Percentiles rank a stretch among this genome's conserved stretches.
These are phyloP conservation scores for Drosophila dives DNA, from an alignment of 2,888 invertebrate genomes.

Conservation along the genomic window DNA sequence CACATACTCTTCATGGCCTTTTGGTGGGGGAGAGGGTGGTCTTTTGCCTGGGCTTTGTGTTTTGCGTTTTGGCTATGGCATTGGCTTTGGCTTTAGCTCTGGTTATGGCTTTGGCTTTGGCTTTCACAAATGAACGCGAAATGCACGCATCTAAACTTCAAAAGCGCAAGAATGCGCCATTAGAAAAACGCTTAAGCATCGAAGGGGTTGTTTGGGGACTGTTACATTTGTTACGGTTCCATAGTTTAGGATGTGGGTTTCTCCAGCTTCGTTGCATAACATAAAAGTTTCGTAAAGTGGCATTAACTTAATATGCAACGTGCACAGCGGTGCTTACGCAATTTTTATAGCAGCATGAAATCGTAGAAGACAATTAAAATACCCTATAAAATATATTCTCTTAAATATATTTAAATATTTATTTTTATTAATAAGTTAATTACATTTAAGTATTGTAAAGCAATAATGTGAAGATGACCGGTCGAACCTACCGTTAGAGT, in stretches of 20 bases:
- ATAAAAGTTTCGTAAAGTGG: constrained; percentile 64
- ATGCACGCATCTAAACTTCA: constrained; percentile 75
- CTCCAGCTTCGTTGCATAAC: constrained; percentile 49
- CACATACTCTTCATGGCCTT: constrained; percentile 7
- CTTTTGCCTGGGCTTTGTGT: constrained; percentile 9
- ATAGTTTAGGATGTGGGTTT: constrained; percentile 19
- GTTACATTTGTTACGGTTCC: neutral
- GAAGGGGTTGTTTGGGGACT: constrained; percentile 3
- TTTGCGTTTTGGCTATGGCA: constrained; percentile 23
- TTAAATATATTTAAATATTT: neutral
- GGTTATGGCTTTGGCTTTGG: constrained; percentile 37
- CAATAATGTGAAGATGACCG: neutral
- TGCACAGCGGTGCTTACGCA: constrained; percentile 61
- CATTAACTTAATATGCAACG: constrained; percentile 63
- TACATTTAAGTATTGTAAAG: neutral
- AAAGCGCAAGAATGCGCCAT: constrained; percentile 60
- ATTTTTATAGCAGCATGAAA: constrained; percentile 34
- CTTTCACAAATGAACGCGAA: constrained; percentile 65
- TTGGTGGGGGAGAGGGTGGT: constrained; percentile 5
- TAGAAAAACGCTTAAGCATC: constrained; percentile 34
- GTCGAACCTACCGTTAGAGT: neutral
- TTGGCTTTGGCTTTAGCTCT: constrained; percentile 25
- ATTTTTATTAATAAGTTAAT: neutral
- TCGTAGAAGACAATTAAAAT: constrained; percentile 16
- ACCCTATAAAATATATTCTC: neutral